Evolutionary conservation across 2,888 invertebrate species (phyloP).

Genomic region (Epicampocera succincta): DNA sequence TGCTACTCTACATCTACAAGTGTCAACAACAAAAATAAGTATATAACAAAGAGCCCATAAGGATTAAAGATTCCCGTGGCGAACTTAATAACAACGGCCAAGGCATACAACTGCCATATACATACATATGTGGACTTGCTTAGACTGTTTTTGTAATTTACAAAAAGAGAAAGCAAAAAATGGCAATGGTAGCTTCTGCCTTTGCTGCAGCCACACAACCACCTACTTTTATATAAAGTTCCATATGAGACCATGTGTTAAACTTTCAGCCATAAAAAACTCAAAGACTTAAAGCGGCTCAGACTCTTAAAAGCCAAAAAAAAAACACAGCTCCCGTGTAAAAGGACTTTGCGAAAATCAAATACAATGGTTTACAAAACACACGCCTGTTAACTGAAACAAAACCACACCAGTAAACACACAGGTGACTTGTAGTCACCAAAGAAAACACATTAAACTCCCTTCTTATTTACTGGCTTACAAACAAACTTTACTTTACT

Average conservation of each 20-base stretch:
- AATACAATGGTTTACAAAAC: constrained; percentile 1
- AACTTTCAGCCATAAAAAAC: constrained; percentile 45
- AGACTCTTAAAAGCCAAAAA: constrained; percentile 59
- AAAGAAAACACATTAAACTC: constrained; percentile 7
- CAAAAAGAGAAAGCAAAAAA: neutral
- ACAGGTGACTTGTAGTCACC: neutral
- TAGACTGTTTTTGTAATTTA: neutral
- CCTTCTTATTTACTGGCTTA: constrained; percentile 25
- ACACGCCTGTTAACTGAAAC: constrained; percentile 20
- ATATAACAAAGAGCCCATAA: constrained; percentile 57
- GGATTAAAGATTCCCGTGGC: constrained; percentile 81
- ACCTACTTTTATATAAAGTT: constrained; percentile 10
- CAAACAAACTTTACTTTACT: constrained; percentile 50
- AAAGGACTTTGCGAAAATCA: constrained; percentile 1
- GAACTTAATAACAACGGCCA: constrained; percentile 80
- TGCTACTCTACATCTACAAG: constrained; percentile 35
- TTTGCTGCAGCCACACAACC: constrained; percentile 31
- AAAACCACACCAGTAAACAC: constrained; percentile 7
- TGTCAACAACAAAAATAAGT: constrained; percentile 41
- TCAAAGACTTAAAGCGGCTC: constrained; percentile 67
- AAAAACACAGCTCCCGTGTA: constrained; percentile 28
- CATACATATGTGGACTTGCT: too few relatives aligned
- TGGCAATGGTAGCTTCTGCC: constrained; percentile 13
- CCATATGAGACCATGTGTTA: constrained; percentile 11
- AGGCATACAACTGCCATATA: constrained; percentile 28